phyloP scores from a whole-genome alignment of 2,888 invertebrate species.

The Atethmia centrago region DNA sequence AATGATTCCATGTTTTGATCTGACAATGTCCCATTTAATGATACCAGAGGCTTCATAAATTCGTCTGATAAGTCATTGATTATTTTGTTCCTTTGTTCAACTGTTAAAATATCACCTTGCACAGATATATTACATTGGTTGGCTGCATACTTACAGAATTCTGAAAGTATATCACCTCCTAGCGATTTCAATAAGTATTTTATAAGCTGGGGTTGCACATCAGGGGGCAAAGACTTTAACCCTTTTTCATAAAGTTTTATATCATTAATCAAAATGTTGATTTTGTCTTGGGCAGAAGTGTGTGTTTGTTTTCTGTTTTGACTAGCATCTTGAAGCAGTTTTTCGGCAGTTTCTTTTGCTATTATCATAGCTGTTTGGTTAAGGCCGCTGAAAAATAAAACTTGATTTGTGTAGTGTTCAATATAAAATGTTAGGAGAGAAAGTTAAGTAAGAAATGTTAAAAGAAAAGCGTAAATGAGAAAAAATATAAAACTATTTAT shows the following conservation, averaged over 20 bases:
- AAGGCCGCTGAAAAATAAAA: conserved; percentile 86
- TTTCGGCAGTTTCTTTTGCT: conserved; percentile 94
- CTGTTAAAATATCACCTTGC: conserved; percentile 91
- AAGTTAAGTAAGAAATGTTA: too few species aligned
- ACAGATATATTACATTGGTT: conserved; percentile 93
- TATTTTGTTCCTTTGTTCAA: conserved; percentile 93
- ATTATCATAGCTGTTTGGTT: conserved; percentile 92
- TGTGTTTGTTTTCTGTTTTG: conserved; percentile 94
- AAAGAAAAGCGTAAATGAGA: neutral
- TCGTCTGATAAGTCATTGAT: conserved; percentile 93
- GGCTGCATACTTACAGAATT: conserved; percentile 94
- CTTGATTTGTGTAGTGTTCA: neutral
- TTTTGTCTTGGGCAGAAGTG: conserved; percentile 95
- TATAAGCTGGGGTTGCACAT: conserved; percentile 92
- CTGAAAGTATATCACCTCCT: conserved; percentile 95
- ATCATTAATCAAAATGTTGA: conserved; percentile 94
- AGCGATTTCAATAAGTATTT: conserved; percentile 96
- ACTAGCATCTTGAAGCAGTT: conserved; percentile 93
- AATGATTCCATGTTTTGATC: conserved; percentile 95
- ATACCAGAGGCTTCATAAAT: conserved; percentile 92
- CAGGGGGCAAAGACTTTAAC: conserved; percentile 91
- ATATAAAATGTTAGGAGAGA: neutral
- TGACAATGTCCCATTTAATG: conserved; percentile 92
- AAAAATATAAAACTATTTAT: neutral
- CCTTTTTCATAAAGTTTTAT: conserved; percentile 95